Evolutionary conservation across 2,113 vertebrate genomes (phyloP), one percentile per base, ranked within the genome.

Genomic region (Crotalus viridis): DNA sequence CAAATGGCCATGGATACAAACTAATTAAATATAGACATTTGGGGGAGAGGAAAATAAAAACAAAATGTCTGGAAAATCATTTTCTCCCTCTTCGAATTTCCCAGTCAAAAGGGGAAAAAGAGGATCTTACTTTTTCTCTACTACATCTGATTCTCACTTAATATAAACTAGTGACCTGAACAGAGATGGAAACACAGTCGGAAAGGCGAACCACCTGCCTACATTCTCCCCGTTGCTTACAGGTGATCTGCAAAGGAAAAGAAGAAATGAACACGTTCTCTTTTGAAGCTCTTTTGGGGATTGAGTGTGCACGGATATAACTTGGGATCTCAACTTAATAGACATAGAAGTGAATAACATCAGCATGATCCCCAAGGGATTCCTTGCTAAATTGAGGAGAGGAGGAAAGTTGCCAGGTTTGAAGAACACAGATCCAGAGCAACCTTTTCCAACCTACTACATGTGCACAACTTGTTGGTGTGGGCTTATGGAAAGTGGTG

Each of bases 171-270:
- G 17, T 46, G 48, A 85, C 88, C 90, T 74, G 88, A 91, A 89
- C 57, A 87, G 89, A 89, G 55, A n/a, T 22, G 54, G 88, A 93
- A 87, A 26, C 46, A 39, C 4, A 55, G 24, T 43, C 59, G 52
- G 59, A 89, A 85, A 54, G 92, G 85, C 89, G 91, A 85, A 85
- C 1, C 15, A 48, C 56, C 88, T 94, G 57, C 54, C 85, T 89
- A 88, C 1, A 43, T 24, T 90, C 55, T 87, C 69, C 85, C 88
- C n/a, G 54, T 88, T 92, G 48, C 92, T 91, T 89, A 91, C 89
- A 93, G 87, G 33, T n/a, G 88, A 85, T 88, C 69, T 93, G 54
- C 5, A 69, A 15, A 90, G 52, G 21, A 88, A 57, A 91, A 89
- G 22, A 59, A 52, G 86, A 59, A n/a, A 91, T 3, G 10, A 12